These are phyloP conservation scores for Phalacrocorax carbo DNA, from an alignment of 2,113 vertebrate species.

Conservation along the genomic window DNA sequence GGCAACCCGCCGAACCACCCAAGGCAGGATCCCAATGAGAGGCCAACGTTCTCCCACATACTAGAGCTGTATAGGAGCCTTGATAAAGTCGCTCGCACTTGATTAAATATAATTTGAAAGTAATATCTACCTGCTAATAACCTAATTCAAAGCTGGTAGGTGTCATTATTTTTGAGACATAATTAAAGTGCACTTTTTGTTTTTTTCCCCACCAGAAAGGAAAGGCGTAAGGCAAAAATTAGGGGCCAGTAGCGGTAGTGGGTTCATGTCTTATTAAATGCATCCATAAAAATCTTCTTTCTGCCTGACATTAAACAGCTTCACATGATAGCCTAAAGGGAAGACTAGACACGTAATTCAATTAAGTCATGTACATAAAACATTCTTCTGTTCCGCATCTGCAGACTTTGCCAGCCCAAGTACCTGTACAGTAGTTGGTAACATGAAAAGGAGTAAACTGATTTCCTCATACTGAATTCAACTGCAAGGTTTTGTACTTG, in stretches of 20 bases:
- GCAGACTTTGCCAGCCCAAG: conserved; percentile 55
- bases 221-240: neutral
- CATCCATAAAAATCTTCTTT: conserved; percentile 30
- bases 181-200: neutral
- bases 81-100: neutral
- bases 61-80: neutral
- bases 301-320: conserved; percentile 46
- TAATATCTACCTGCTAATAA: neutral
- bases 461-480: conserved; percentile 49
- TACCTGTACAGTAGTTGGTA: conserved; percentile 41
- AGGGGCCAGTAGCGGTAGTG: neutral
- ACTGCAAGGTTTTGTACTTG: conserved; percentile 81
- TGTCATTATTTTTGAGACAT: neutral
- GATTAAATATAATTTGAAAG: neutral
- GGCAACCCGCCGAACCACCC: conserved; percentile 27
- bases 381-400: conserved; percentile 24
- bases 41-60: conserved; percentile 11
- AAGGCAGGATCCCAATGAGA: neutral
- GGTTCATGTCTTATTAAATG: neutral
- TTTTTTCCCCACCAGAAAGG: neutral
- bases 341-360: conserved; percentile 15
- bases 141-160: neutral
- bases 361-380: conserved; percentile 30
- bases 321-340: conserved; percentile 16
- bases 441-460: conserved; percentile 66